These are phyloP conservation scores for Echinometra lucunter DNA, from an alignment of 53 echinoderm and acorn worm genomes.

Conservation along the genomic window DNA sequence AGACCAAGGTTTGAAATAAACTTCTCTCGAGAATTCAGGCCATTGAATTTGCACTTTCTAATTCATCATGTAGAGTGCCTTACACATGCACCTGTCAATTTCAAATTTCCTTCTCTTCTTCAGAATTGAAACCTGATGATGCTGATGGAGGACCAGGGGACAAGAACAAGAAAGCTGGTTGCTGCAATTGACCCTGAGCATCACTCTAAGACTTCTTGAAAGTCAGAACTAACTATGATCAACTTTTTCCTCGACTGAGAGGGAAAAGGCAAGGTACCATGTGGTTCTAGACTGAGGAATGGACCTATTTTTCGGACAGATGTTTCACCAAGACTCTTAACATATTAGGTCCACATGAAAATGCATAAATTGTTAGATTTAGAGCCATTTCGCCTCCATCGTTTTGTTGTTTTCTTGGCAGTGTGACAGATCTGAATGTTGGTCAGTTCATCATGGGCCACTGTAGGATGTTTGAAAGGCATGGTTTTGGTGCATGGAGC, in stretches of 20 bases:
- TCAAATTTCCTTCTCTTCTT: neutral
- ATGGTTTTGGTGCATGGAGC: neutral
- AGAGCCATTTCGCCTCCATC: too few relatives aligned
- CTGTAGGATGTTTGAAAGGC: neutral
- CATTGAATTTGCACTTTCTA: too few relatives aligned
- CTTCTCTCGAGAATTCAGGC: too few relatives aligned
- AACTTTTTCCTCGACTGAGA: neutral
- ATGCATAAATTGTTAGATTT: neutral
- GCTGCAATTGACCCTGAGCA: neutral
- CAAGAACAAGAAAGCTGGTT: conserved; percentile 30
- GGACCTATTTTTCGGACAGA: too few relatives aligned
- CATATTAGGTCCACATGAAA: neutral
- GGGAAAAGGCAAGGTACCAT: neutral
- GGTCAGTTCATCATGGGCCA: neutral
- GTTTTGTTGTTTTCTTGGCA: neutral
- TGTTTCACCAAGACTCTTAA: neutral
- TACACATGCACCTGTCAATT: too few relatives aligned
- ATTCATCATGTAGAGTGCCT: too few relatives aligned
- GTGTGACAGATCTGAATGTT: neutral
- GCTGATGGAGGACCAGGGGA: neutral
- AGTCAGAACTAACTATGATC: neutral
- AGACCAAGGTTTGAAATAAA: too few relatives aligned
- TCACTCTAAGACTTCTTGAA: neutral
- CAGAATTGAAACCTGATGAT: conserved; percentile 55
- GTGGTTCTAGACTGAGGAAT: too few relatives aligned